Evolutionary conservation across 2,797 vertebrate species (phyloP), one percentile per base, ranked within the genome.

Genomic region (Sylvia borin): DNA sequence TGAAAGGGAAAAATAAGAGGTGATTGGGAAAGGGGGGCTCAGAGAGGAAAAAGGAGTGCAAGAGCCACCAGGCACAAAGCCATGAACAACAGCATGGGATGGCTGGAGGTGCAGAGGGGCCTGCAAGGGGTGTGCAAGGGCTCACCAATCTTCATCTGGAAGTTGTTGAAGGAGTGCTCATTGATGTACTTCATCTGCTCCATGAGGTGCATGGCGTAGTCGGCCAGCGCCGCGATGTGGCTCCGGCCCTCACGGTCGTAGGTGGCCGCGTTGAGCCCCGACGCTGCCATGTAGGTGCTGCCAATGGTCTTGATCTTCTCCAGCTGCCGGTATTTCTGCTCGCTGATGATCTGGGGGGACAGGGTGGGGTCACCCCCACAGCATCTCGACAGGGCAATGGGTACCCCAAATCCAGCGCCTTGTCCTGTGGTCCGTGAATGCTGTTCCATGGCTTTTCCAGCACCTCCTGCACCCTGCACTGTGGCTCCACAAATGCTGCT

Each of bases 121-220:
- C 1, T 22, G 43, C 24, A 3, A 18, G 61, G 45, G 38, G 11
- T 1, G 24, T 36, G 64, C 27, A 4, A 11, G 58, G 51, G 47
- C 98, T 97, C 68, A 99, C 99, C 99, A 4, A 99, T 99, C 97
- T 99, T 99, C 99, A 99, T 99, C 98, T 99, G 99, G 98, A 99
- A 99, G 96, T 99, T 99, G 98, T 99, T 99, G 98, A 99, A 99
- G 96, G 99, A 99, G 97, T 99, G 99, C 97, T 99, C 99, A 0
- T 99, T 99, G 97, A 99, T 99, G 97, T 99, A 98, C 92, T 99
- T 99, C 99, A 99, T 99, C 98, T 99, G 99, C 94, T 99, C 99
- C 97, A 99, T 98, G 71, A 99, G 99, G 76, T 99, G 98, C 99
- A 99, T 99, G 97, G 99, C 98, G 9, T 99, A 99, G 98, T 99